Base-by-base conservation (phyloP, 2,113 vertebrate genomes). In the Thunnus thynnus region DNA sequence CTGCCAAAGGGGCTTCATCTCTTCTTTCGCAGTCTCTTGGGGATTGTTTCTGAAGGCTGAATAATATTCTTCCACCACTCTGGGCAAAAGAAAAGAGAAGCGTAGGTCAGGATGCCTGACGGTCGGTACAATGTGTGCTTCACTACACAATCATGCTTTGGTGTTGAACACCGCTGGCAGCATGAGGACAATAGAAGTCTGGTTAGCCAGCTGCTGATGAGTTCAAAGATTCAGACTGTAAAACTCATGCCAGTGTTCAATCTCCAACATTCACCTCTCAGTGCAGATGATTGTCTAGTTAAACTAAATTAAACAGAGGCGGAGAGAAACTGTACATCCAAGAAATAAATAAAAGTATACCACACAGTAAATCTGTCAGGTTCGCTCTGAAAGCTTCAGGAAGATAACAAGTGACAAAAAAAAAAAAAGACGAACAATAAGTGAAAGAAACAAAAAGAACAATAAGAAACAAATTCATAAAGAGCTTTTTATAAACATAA, bases 41-140 rank as follows among this genome's bases (percentile, higher is more conserved):
- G 60, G 17, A 60, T 82, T 77, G 18, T 66, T 61, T 69, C 27
- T 41, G 44, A 50, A n/a, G 12, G 16, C 51, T 65, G 11, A 73
- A 17, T 3, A 41, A 68, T 16, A 63, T 82, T 83, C 50, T 32
- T 52, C n/a, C 1, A 0, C 60, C 48, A 20, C 48, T 72, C 55
- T 22, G 51, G 76, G 62, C 50, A 72, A 13, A 72, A 44, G n/a
- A 36, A 32, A 18, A 60, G 17, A 57, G 41, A 22, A 27, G 22
- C 8, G 0, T 22, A 30, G 17, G 50, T 20, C n/a, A 22, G 3
- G 32, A 16, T 2, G 44, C 17, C 41, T 46, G 47, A 13, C 32
- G 3, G 64, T 47, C 52, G 1, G 51, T 22, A 12, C 54, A 61
- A 50, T 1, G 5, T 1, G 16, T 58, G 64, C 47, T 32, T 58